Base-by-base conservation (phyloP, 2,113 vertebrate species). In the Strix aluco region DNA sequence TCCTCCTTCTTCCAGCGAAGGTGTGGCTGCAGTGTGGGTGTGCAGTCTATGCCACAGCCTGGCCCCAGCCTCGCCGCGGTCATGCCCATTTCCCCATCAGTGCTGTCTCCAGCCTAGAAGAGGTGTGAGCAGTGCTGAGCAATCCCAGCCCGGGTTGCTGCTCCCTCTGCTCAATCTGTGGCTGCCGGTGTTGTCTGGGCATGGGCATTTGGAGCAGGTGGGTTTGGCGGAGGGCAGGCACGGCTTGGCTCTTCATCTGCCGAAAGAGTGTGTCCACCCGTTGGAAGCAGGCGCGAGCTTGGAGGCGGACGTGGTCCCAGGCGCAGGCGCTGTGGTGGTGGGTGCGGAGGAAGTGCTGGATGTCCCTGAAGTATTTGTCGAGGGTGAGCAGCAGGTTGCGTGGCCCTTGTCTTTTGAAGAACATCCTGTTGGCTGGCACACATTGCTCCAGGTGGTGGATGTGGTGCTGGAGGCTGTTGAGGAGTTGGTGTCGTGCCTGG, bases 191-290 rank as follows among this genome's bases (percentile, higher is more conserved):
- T 25, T 65, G 63, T 5, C 15, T 83, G 38, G 26, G 25, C 25
- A 27, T 23, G 7, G 19, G 10, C 3, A 1, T 30, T 84, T 8
- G 38, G 19, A 1, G 0, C 3, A 2, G 0, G 0, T 30, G 36
- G 29, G 4, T 26, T 51, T 81, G 36, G 11, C 12, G 47, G 44
- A 9, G 13, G 15, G 17, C 47, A 19, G 44, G n/a, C 75, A 49
- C 15, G 4, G 2, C 29, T 17, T 4, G n/a, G 16, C 16, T 59
- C 29, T 23, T 58, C 73, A 89, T 96, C n/a, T 0, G 54, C 27
- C 6, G 13, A 4, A 73, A 27, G 6, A 97, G 92, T 2, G 1
- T 70, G 70, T 94, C 73, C 26, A 96, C 2, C 0, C 10, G 13
- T 5, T 38, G 34, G 30, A 90, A 70, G 19, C 15, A 26, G 12